Percentiles rank a stretch among this genome's conserved stretches.
Conservation (phyloP, 2,797 vertebrate genomes). For the Clarias laeviceps region DNA sequence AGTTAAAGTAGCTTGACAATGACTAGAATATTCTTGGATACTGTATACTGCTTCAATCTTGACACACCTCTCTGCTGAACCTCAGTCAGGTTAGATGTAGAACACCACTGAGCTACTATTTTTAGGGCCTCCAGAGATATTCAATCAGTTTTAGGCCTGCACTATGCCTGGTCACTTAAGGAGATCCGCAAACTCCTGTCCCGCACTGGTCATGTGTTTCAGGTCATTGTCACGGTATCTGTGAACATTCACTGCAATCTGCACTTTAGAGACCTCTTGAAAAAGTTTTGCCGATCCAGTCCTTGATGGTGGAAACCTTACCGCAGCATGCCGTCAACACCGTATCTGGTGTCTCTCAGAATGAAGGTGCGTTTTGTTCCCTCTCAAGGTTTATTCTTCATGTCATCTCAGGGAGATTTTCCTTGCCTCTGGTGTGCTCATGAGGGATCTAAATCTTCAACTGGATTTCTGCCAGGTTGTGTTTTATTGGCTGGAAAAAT, state of each 20-base stretch:
- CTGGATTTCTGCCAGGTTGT: background rate
- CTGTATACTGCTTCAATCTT: background rate
- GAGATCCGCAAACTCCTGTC: background rate
- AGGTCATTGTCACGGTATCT: background rate
- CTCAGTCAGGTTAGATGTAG: background rate
- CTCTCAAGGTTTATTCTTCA: background rate
- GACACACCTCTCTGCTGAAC: background rate
- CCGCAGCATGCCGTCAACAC: background rate
- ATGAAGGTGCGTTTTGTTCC: background rate
- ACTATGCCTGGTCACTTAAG: background rate
- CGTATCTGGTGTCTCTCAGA: constrained; percentile 9
- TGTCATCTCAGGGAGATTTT: background rate
- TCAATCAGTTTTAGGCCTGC: background rate
- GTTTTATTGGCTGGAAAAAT: background rate
- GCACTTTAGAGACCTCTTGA: background rate
- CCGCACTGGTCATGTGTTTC: background rate
- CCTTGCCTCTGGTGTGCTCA: background rate
- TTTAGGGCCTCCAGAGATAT: constrained; percentile 12
- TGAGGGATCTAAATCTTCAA: background rate
- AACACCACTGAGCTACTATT: background rate
- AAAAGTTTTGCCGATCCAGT: background rate
- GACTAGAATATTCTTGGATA: background rate
- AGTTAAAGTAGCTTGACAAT: background rate
- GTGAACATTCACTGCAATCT: background rate
- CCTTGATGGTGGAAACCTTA: background rate